Evolutionary conservation across 1,140 invertebrate species (phyloP).

Genomic region (Drosophila carrolli): DNA sequence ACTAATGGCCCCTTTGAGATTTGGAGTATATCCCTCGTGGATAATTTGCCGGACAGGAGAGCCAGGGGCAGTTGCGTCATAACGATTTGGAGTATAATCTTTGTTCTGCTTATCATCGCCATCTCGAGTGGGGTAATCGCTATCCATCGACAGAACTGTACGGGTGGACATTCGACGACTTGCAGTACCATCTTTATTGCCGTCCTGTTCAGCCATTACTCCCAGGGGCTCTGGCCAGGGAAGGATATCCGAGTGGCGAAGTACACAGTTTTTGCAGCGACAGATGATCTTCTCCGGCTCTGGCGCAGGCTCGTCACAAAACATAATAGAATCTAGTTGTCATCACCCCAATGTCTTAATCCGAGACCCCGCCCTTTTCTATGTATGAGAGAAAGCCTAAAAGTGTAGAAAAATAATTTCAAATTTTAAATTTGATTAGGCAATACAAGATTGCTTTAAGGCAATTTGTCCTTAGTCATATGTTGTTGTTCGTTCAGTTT

Average conservation of each 20-base stretch:
- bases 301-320: not conserved
- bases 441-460: conserved; percentile 2
- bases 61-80: not conserved
- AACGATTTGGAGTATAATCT: not conserved
- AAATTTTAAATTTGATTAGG: conserved; percentile 9
- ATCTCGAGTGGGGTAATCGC: not conserved
- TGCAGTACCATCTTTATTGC: not conserved
- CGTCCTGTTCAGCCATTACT: not conserved
- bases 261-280: conserved; percentile 22
- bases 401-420: conserved; percentile 3
- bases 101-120: not conserved
- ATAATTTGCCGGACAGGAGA: not conserved
- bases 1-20: not conserved
- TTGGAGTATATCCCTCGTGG: not conserved
- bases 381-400: conserved; percentile 3
- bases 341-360: not conserved
- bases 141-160: conserved; percentile 6
- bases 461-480: not conserved
- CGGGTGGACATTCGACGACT: not conserved
- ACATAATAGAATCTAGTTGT: conserved; percentile 1
- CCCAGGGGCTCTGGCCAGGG: conserved; percentile 2
- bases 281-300: not conserved
- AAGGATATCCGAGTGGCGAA: not conserved
- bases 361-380: not conserved
- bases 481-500: not conserved